phyloP scores from a whole-genome alignment of 2,888 invertebrate species.

The Parelbella ahira region DNA sequence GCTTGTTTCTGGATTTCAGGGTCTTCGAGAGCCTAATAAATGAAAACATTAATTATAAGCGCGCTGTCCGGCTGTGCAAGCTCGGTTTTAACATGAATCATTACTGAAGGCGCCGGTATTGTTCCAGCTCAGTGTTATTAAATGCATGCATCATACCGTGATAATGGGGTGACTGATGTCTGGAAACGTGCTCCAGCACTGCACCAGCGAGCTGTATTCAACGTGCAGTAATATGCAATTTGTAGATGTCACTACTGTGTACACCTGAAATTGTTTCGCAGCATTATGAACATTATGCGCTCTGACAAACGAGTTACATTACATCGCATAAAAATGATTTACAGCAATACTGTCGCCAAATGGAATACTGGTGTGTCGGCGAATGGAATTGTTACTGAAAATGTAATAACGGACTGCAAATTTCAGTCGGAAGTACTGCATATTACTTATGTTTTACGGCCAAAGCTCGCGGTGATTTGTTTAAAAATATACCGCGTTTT shows the following conservation, averaged over 20 bases:
- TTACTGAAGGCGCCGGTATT: slow-evolving; percentile 16
- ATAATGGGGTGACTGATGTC: slow-evolving; percentile 65
- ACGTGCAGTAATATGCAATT: slow-evolving; percentile 74
- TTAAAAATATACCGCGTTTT: too few relatives aligned
- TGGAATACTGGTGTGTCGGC: slow-evolving; percentile 21
- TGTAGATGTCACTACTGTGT: slow-evolving; percentile 72
- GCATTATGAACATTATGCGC: slow-evolving; percentile 23
- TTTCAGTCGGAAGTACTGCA: slow-evolving; percentile 9
- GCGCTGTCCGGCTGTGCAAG: not conserved
- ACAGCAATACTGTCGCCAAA: slow-evolving; percentile 22
- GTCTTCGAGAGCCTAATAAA: slow-evolving; percentile 47
- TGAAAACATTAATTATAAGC: slow-evolving; percentile 17
- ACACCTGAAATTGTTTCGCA: slow-evolving; percentile 48
- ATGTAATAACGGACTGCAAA: slow-evolving; percentile 21
- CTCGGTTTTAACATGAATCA: slow-evolving; percentile 16
- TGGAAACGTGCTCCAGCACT: slow-evolving; percentile 73
- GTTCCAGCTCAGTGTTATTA: slow-evolving; percentile 35
- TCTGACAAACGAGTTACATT: slow-evolving; percentile 22
- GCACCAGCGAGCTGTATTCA: slow-evolving; percentile 66
- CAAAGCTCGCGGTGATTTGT: not conserved
- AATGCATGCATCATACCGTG: slow-evolving; percentile 55
- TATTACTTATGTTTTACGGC: slow-evolving; percentile 13
- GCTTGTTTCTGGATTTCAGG: slow-evolving; percentile 40
- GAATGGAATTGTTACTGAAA: slow-evolving; percentile 24
- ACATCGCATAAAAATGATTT: slow-evolving; percentile 26